phyloP scores from a whole-genome alignment of 2,797 vertebrate species.

The Anabas testudineus region DNA sequence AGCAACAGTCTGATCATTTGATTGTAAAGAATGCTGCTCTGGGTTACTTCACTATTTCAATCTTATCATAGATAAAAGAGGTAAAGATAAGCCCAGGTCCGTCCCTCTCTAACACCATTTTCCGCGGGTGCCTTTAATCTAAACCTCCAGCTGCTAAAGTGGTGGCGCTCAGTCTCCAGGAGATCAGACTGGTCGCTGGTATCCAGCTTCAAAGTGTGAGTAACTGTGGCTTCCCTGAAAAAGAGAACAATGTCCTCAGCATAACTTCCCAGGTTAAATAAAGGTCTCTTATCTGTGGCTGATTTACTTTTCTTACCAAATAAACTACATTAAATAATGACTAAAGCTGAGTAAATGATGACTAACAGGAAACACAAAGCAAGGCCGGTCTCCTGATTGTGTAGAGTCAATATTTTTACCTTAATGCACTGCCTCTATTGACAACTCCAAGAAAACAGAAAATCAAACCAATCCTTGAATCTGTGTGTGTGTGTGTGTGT shows the following conservation, averaged over 20 bases:
- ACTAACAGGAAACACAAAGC: not conserved
- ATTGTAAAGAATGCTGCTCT: too few species aligned
- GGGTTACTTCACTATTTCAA: too few species aligned
- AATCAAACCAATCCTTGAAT: not conserved
- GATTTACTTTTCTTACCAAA: not conserved
- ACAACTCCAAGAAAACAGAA: too few species aligned
- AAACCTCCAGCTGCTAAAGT: too few species aligned
- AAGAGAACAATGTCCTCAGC: not conserved
- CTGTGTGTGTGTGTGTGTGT: not conserved
- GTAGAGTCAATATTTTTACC: not conserved
- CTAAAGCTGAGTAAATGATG: not conserved
- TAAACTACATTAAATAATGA: not conserved
- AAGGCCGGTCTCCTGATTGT: not conserved
- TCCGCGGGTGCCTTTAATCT: too few species aligned
- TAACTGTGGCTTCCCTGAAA: not conserved
- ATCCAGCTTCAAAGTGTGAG: not conserved
- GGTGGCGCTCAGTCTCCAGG: too few species aligned
- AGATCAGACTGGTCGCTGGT: not conserved
- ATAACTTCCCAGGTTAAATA: not conserved
- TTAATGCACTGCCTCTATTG: not conserved
- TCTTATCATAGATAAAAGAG: too few species aligned
- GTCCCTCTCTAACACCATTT: too few species aligned
- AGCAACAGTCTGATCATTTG: too few species aligned
- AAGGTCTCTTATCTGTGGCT: not conserved
- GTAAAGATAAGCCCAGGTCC: too few species aligned